phyloP scores from a whole-genome alignment of 2,797 vertebrate species.

The Eleutherodactylus coqui region DNA sequence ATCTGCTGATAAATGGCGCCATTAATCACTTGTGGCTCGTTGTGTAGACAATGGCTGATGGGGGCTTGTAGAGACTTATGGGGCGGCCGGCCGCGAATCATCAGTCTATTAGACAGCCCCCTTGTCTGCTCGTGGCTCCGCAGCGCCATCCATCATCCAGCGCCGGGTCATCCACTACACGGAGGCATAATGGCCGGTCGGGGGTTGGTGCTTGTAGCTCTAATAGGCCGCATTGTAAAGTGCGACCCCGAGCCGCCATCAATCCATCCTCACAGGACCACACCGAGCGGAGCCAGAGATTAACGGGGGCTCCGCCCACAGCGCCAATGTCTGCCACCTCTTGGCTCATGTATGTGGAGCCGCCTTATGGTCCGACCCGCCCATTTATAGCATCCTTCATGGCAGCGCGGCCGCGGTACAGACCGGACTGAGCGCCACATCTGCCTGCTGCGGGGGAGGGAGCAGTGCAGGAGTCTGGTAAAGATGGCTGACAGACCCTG shows the following conservation, averaged over 20 bases:
- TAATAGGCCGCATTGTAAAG: neutral
- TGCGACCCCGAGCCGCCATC: neutral
- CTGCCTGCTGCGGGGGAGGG: neutral
- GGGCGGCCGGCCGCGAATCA: neutral
- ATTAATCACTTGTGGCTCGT: conserved; percentile 67
- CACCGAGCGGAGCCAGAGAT: no score
- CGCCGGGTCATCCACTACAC: conserved; percentile 21
- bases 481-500: neutral
- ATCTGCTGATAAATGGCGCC: neutral
- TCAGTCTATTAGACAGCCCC: conserved; percentile 64
- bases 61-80: conserved; percentile 49
- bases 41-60: conserved; percentile 49
- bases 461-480: neutral
- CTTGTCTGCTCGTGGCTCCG: conserved; percentile 65
- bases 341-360: no score
- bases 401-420: no score
- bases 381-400: no score
- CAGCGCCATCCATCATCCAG: neutral
- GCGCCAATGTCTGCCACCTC: no score
- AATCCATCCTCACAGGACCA: no score
- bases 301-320: no score
- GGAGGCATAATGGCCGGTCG: neutral
- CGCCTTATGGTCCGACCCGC: no score
- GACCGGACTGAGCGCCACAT: no score
- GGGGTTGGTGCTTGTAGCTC: neutral